Base-by-base conservation (phyloP, 2,113 vertebrate species). In the Strigops habroptila region DNA sequence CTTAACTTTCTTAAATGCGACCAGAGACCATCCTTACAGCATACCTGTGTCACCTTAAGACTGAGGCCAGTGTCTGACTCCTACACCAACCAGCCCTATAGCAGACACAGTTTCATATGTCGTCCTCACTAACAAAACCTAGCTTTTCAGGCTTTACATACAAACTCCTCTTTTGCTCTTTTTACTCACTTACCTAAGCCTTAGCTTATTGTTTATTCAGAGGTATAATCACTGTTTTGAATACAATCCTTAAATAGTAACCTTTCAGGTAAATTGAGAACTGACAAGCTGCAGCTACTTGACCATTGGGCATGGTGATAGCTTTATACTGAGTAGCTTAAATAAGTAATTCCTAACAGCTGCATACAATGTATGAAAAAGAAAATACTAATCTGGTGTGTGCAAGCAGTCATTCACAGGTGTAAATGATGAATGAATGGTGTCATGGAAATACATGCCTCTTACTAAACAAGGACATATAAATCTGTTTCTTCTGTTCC, bases 161-260 rank as follows among this genome's bases (percentile, higher is more conserved):
- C 4, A 46, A 77, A 49, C 6, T 18, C 1, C 2, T 0, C 0
- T 43, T 87, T 81, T 69, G 3, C 10, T 84, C 5, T 9, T 55
- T 49, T 73, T 65, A 23, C 60, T 87, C 28, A 64, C 64, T 55
- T 84, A 39, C 8, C 6, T 22, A 69, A 69, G 53, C 25, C 10
- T 14, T 28, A 9, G 6, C 35, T 91, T 64, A 8, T 33, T 80
- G 5, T 62, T 83, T 51, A 31, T 68, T 60, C 43, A 48, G 48
- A 64, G 12, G 7, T 68, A 67, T 43, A 79, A 83, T 74, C 31
- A 79, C 6, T 87, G 19, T 46, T 91, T 73, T 60, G 12, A 65
- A 65, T 60, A 48, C 7, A 57, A 37, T 25, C 25, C 46, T 65
- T 57, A 55, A 46, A 33, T 8, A 18, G 10, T 27, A 71, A 51